phyloP scores from a whole-genome alignment of 2,797 vertebrate genomes.

The Chloroceryle amazona region DNA sequence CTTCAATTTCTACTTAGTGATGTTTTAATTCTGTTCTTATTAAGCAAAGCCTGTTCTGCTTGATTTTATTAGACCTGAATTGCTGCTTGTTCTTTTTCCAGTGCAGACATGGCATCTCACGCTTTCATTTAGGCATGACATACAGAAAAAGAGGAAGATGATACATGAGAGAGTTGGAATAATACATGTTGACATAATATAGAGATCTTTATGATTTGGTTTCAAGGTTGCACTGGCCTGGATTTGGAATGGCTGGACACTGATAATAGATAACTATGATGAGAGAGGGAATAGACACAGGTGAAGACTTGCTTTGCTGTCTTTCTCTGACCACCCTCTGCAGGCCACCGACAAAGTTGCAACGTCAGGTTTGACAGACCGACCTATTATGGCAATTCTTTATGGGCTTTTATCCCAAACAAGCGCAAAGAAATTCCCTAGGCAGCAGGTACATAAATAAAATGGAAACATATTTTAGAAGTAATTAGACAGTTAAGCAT shows the following conservation, averaged over 20 bases:
- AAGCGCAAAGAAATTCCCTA: not conserved
- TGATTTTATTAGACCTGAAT: not conserved
- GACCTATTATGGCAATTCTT: not conserved
- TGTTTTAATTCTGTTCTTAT: not conserved
- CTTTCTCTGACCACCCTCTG: not conserved
- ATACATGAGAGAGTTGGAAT: not conserved
- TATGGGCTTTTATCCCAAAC: not conserved
- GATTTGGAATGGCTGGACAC: not conserved
- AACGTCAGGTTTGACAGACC: not conserved
- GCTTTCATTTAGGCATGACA: not conserved
- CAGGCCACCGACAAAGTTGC: not conserved
- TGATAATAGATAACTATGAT: not conserved
- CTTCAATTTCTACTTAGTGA: not conserved
- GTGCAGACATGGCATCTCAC: not conserved
- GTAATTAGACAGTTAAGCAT: not conserved
- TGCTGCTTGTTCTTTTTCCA: not conserved
- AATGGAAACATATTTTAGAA: not conserved
- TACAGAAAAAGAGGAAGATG: not conserved
- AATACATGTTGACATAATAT: not conserved
- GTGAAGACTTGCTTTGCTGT: not conserved
- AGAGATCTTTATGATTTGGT: not conserved
- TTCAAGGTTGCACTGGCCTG: not conserved
- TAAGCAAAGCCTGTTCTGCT: not conserved
- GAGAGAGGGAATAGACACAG: not conserved
- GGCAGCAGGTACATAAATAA: not conserved